Percentiles rank a stretch among this genome's conserved stretches.
phyloP scores from a whole-genome alignment of 2,113 vertebrate species.

The Alosa alosa region DNA sequence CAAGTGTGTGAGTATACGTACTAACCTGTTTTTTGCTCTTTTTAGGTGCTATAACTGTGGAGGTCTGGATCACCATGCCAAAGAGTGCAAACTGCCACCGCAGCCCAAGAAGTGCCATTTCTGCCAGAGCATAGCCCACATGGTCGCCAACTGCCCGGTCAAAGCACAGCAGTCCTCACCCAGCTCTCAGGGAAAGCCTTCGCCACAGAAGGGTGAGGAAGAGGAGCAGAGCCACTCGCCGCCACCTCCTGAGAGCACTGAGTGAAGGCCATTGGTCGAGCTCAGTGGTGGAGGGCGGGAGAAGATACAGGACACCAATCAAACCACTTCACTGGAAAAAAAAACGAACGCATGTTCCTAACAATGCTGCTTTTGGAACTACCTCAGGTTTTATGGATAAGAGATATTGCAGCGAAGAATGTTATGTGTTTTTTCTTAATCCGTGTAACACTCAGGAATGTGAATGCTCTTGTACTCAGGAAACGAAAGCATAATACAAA shows the following conservation, averaged over 20 bases:
- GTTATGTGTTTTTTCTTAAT: slow-evolving; percentile 49
- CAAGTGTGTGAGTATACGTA: slow-evolving; percentile 30
- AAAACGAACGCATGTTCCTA: slow-evolving; percentile 38
- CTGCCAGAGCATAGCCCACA: slow-evolving; percentile 94
- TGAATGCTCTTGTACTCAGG: slow-evolving; percentile 67
- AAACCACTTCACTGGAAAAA: slow-evolving; percentile 60
- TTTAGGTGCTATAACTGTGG: slow-evolving; percentile 96
- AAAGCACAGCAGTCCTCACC: slow-evolving; percentile 86
- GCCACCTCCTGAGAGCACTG: slow-evolving; percentile 71
- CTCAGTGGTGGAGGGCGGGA: slow-evolving; percentile 28
- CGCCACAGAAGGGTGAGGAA: slow-evolving; percentile 76
- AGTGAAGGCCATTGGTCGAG: slow-evolving; percentile 67
- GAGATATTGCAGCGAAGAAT: slow-evolving; percentile 58
- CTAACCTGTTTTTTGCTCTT: not conserved
- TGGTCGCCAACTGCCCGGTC: slow-evolving; percentile 90
- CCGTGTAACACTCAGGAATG: slow-evolving; percentile 70
- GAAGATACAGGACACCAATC: slow-evolving; percentile 67
- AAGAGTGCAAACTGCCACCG: slow-evolving; percentile 95
- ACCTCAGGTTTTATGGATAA: slow-evolving; percentile 66
- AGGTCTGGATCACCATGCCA: slow-evolving; percentile 95
- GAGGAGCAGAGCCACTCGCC: slow-evolving; percentile 72
- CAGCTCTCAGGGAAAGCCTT: slow-evolving; percentile 84
- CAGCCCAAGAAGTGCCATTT: slow-evolving; percentile 98
- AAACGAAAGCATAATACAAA: slow-evolving; percentile 43
- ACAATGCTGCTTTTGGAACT: slow-evolving; percentile 72